Evolutionary conservation across 2,888 invertebrate species (phyloP).

Genomic region (Metalampra italica): DNA sequence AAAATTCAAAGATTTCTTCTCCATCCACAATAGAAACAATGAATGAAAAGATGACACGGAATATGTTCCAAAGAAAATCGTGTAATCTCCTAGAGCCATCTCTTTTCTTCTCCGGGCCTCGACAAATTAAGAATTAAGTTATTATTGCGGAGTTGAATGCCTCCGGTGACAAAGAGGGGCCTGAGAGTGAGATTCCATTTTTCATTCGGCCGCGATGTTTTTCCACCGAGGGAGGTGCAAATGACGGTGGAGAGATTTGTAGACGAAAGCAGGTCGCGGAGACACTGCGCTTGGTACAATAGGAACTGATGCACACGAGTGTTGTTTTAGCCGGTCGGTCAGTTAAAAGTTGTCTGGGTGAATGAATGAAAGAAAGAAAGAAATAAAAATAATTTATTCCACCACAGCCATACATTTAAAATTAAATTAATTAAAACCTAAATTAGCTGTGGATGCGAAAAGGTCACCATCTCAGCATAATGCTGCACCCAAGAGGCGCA

Average conservation of each 20-base stretch:
- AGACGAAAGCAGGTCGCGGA: conserved; percentile 35
- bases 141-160: not conserved
- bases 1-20: too few species aligned
- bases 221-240: conserved; percentile 64
- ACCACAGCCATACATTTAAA: too few species aligned
- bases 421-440: too few species aligned
- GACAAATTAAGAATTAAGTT: not conserved
- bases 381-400: too few species aligned
- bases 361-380: too few species aligned
- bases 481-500: too few species aligned
- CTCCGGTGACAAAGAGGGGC: not conserved
- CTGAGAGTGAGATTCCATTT: conserved; percentile 61
- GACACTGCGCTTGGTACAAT: conserved; percentile 34
- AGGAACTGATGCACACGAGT: conserved; percentile 35
- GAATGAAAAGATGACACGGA: too few species aligned
- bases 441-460: too few species aligned
- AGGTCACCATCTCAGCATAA: too few species aligned
- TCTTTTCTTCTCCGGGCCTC: not conserved
- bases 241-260: conserved; percentile 63
- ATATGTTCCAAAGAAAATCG: too few species aligned
- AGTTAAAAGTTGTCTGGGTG: too few species aligned
- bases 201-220: conserved; percentile 59
- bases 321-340: conserved; percentile 2
- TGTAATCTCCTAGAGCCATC: not conserved
- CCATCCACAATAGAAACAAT: too few species aligned